A percentile compares a stretch with the other conserved stretches of the same genome.
Evolutionary conservation across 2,888 invertebrate genomes (phyloP).

Genomic region (Lacanobia wlatinum): DNA sequence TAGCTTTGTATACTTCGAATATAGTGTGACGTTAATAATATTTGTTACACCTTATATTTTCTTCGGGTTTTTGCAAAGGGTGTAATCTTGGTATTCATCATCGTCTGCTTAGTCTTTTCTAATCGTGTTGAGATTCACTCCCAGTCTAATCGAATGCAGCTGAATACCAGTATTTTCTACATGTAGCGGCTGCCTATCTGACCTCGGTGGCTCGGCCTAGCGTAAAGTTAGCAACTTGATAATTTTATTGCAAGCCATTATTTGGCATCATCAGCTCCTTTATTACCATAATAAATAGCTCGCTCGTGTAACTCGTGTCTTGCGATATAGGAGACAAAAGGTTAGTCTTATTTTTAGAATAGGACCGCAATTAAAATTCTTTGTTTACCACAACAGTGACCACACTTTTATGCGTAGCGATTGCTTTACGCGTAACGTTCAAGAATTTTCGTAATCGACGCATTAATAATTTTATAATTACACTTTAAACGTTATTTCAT

Average conservation of each 20-base stretch:
- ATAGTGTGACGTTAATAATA: background rate
- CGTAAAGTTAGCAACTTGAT: background rate
- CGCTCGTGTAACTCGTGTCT: background rate
- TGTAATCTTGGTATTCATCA: background rate
- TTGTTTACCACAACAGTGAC: background rate
- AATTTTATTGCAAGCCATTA: background rate
- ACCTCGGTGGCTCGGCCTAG: background rate
- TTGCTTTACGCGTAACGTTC: constrained; percentile 32
- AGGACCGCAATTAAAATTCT: background rate
- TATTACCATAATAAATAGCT: background rate
- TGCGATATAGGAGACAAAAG: background rate
- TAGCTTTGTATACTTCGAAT: background rate
- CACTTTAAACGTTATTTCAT: constrained; percentile 36
- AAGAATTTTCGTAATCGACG: constrained; percentile 37
- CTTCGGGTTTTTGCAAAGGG: background rate
- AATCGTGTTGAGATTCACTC: no score
- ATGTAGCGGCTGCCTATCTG: background rate
- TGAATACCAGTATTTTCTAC: background rate
- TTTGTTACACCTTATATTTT: background rate
- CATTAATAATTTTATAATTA: constrained; percentile 33
- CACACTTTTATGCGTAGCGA: constrained; percentile 14
- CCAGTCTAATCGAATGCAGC: background rate
- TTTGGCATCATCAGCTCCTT: background rate
- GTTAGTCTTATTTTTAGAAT: constrained; percentile 2
- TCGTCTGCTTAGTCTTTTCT: no score